A percentile compares a stretch with the other conserved stretches of the same genome.
Evolutionary conservation across 1,140 invertebrate species (phyloP).

Genomic region (Dinoponera quadriceps): DNA sequence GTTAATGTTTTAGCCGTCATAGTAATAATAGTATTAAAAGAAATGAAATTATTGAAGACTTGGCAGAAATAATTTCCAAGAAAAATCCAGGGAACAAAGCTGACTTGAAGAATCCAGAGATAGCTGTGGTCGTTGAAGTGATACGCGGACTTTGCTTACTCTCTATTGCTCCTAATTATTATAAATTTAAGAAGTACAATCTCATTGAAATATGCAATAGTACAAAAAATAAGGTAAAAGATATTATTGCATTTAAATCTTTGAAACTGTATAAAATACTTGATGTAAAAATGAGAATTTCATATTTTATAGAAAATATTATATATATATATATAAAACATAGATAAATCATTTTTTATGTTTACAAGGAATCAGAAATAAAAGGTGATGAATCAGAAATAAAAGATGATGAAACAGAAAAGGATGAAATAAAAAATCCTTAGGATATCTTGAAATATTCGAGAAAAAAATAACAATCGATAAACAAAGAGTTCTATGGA

Average conservation of each 20-base stretch:
- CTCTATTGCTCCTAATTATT: conserved; percentile 89
- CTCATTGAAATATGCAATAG: conserved; percentile 85
- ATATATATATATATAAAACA: conserved; percentile 4
- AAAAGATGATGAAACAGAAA: not conserved
- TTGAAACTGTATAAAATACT: too few species aligned
- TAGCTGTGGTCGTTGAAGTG: conserved; percentile 92
- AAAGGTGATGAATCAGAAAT: too few species aligned
- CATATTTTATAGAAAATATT: too few species aligned
- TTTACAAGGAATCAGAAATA: too few species aligned
- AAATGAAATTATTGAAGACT: conserved; percentile 89
- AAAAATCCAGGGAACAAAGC: conserved; percentile 91
- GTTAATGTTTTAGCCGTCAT: conserved; percentile 86
- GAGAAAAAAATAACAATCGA: not conserved
- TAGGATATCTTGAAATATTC: not conserved
- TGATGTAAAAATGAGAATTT: too few species aligned
- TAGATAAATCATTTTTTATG: not conserved
- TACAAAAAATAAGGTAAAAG: conserved; percentile 35
- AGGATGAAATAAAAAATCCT: not conserved
- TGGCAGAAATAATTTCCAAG: conserved; percentile 89
- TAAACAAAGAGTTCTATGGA: not conserved
- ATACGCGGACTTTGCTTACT: conserved; percentile 89
- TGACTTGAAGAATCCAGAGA: conserved; percentile 91
- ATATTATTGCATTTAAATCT: not conserved
- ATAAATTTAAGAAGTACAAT: conserved; percentile 90
- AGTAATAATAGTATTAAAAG: conserved; percentile 91